Conservation (phyloP, 2,888 invertebrate species). For the Eurytoma adleriae region DNA sequence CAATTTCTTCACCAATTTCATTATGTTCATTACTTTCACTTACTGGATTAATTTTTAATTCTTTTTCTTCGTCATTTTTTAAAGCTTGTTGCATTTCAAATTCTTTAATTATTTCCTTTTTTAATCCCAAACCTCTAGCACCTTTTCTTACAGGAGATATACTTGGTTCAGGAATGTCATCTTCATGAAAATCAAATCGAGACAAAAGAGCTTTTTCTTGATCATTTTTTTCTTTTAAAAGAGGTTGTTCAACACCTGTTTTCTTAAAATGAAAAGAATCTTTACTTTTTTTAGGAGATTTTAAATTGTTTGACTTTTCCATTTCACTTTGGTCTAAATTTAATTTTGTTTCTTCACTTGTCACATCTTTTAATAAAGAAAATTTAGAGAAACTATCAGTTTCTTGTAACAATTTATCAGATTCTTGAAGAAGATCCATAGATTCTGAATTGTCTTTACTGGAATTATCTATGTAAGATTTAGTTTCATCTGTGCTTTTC, state of each 20-base stretch:
- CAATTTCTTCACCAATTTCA: slow-evolving; percentile 5
- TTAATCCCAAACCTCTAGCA: slow-evolving; percentile 78
- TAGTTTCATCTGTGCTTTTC: slow-evolving; percentile 21
- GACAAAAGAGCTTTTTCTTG: slow-evolving; percentile 78
- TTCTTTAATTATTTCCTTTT: slow-evolving; percentile 74
- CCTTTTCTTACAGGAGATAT: slow-evolving; percentile 81
- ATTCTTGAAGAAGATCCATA: slow-evolving; percentile 66
- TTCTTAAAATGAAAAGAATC: slow-evolving; percentile 55
- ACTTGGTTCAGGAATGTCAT: slow-evolving; percentile 82
- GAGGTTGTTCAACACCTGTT: slow-evolving; percentile 39
- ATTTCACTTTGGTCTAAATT: slow-evolving; percentile 45
- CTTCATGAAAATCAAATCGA: slow-evolving; percentile 88
- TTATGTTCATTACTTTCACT: slow-evolving; percentile 31
- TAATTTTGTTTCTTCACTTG: slow-evolving; percentile 50
- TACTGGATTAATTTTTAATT: slow-evolving; percentile 60
- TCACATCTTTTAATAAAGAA: slow-evolving; percentile 24
- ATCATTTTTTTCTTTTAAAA: slow-evolving; percentile 65
- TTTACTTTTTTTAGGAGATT: slow-evolving; percentile 54
- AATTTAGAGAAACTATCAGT: slow-evolving; percentile 65
- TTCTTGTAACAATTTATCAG: slow-evolving; percentile 70
- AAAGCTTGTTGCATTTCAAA: slow-evolving; percentile 72
- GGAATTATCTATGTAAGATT: slow-evolving; percentile 45
- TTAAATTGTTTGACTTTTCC: slow-evolving; percentile 21
- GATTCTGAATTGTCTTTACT: slow-evolving; percentile 61
- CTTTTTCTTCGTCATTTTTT: slow-evolving; percentile 67